These are phyloP conservation scores for Clivina fossor DNA, from an alignment of 2,888 invertebrate species.

Conservation along the genomic window DNA sequence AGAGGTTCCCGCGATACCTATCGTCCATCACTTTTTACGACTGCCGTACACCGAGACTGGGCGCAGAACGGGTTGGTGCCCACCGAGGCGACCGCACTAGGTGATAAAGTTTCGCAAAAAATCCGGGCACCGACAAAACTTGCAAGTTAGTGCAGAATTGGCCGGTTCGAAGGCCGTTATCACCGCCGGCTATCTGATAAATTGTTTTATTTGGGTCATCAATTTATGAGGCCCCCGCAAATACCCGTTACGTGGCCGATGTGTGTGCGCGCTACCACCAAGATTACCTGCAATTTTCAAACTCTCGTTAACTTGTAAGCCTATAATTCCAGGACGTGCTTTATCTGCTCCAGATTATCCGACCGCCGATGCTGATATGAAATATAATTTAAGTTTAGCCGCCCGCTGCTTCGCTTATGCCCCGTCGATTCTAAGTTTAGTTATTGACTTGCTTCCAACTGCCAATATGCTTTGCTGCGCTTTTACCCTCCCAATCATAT, in stretches of 20 bases:
- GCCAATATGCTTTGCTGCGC: no score
- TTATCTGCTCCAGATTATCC: constrained; percentile 31
- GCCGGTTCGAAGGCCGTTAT: constrained; percentile 21
- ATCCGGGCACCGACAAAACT: no score
- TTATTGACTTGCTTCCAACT: no score
- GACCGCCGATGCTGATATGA: constrained; percentile 22
- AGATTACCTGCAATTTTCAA: constrained; percentile 33
- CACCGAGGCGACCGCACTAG: constrained; percentile 11
- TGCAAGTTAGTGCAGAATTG: constrained; percentile 26
- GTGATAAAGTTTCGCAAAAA: constrained; percentile 10
- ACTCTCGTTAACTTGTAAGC: constrained; percentile 32
- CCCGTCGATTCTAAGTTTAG: no score
- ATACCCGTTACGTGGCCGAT: background rate
- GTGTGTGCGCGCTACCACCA: constrained; percentile 6
- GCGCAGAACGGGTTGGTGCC: constrained; percentile 4
- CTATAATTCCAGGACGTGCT: constrained; percentile 32
- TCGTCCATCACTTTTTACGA: constrained; percentile 31
- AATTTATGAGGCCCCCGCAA: constrained; percentile 12
- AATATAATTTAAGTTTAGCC: constrained; percentile 32
- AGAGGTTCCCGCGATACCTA: constrained; percentile 22
- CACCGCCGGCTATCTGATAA: constrained; percentile 28
- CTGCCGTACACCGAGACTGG: constrained; percentile 6
- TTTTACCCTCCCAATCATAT: no score
- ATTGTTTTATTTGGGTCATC: constrained; percentile 27
- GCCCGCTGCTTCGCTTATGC: no score